phyloP scores from a whole-genome alignment of 1,140 invertebrate genomes.

The Monomorium pharaonis region DNA sequence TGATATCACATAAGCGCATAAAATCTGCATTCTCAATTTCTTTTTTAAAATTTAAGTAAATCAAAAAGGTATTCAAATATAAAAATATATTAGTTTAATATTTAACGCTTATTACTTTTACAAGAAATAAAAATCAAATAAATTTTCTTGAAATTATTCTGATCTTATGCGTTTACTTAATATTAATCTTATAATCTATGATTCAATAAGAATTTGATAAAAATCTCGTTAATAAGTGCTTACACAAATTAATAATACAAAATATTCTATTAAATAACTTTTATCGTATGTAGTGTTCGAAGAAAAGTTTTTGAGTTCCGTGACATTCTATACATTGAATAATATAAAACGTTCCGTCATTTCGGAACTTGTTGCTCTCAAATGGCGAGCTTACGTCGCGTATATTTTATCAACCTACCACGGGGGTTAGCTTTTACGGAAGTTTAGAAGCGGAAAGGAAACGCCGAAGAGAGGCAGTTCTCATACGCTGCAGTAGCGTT shows the following conservation, averaged over 20 bases:
- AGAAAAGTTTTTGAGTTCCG: not conserved
- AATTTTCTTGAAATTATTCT: too few relatives aligned
- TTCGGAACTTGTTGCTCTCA: not conserved
- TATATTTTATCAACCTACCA: not conserved
- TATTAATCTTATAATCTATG: not conserved
- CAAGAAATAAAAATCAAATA: too few relatives aligned
- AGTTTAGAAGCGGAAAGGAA: conserved; percentile 3
- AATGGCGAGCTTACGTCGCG: not conserved
- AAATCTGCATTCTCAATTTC: too few relatives aligned
- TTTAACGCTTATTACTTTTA: too few relatives aligned
- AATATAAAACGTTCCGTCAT: conserved; percentile 13
- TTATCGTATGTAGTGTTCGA: not conserved
- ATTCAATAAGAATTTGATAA: not conserved
- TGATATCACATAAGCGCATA: too few relatives aligned
- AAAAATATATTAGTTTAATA: too few relatives aligned
- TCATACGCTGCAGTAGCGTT: conserved; percentile 6
- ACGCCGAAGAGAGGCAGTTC: not conserved
- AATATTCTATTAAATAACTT: not conserved
- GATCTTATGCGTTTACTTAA: too few relatives aligned
- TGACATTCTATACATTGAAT: not conserved
- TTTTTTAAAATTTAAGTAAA: too few relatives aligned
- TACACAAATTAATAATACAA: not conserved
- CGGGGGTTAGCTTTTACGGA: not conserved
- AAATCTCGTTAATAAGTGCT: not conserved
- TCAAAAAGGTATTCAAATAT: too few relatives aligned